Evolutionary conservation across 2,888 invertebrate genomes (phyloP).

Genomic region (Campopleginae sp.): DNA sequence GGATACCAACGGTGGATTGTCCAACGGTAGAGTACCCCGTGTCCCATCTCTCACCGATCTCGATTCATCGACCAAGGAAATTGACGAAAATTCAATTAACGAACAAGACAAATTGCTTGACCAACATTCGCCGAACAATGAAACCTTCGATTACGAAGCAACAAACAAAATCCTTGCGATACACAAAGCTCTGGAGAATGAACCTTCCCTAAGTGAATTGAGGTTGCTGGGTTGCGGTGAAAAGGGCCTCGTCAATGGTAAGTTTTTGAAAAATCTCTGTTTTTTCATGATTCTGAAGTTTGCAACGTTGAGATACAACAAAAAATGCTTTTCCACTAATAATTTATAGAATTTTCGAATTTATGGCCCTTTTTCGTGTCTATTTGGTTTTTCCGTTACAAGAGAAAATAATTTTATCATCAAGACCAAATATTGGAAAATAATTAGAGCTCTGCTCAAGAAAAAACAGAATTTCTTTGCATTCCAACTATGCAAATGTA

Average conservation of each 20-base stretch:
- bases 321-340: no score
- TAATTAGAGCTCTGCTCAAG: no score
- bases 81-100: slow-evolving; percentile 66
- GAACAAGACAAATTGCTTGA: slow-evolving; percentile 60
- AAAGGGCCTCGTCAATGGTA: slow-evolving; percentile 82
- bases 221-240: slow-evolving; percentile 77
- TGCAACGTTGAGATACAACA: no score
- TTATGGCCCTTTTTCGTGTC: no score
- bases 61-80: slow-evolving; percentile 65
- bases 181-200: slow-evolving; percentile 70
- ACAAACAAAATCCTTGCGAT: slow-evolving; percentile 20
- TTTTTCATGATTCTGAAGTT: no score
- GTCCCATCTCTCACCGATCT: slow-evolving; percentile 71
- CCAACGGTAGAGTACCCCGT: slow-evolving; percentile 71
- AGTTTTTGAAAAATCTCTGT: slow-evolving; percentile 31
- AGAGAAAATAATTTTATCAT: no score
- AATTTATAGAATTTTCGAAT: no score
- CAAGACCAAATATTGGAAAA: no score
- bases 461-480: no score
- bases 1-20: slow-evolving; percentile 67
- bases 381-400: no score
- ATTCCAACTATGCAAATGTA: no score
- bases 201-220: slow-evolving; percentile 78
- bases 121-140: slow-evolving; percentile 29
- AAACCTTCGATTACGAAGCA: slow-evolving; percentile 2